Base-by-base conservation (phyloP, 2,113 vertebrate genomes). In the Tringa solitaria region DNA sequence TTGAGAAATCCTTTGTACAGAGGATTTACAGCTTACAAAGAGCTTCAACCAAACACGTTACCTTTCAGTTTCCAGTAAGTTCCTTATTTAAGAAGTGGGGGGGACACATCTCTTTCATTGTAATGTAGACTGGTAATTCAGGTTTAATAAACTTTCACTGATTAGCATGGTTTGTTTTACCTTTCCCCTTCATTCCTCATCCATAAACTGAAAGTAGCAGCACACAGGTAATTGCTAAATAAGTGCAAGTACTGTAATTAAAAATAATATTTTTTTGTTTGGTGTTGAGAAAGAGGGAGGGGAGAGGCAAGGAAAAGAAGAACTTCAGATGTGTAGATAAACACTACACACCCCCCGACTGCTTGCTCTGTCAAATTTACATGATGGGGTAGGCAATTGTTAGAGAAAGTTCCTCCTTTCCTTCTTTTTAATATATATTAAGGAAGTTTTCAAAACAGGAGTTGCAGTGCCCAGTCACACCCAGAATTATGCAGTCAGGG, bases 1-100 rank as follows among this genome's bases (percentile, higher is more conserved):
- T 97, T 98, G 94, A 96, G 92, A 67, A 99, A 98, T 90, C 98
- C 98, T 43, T 93, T 98, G 65, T 98, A 98, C 96, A 98, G 94
- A 96, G 97, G 97, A 7, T 97, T 97, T 63, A 80, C 96, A 85
- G 91, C 97, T 75, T 98, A 98, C 88, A 96, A 93, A 23, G 90
- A 98, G 26, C 97, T 99, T 30, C 97, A 95, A 59, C 98, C 98
- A 57, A 98, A 97, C 95, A 98, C 98, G 1, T 89, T 98, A 6
- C 98, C 98, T 6, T 98, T 98, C 92, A 98, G 98, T 83, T 98
- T 98, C 95, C 98, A 98, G 98, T 99, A 98, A 97, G 98, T 98
- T 91, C 17, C 53, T 95, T 72, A 16, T 27, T 75, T 63, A 37
- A 59, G 70, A 61, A 65, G 56, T 39, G 30, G 39, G 48, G 8